Base-by-base conservation (phyloP, 1,140 invertebrate genomes). In the Drosophila lacteicornis region DNA sequence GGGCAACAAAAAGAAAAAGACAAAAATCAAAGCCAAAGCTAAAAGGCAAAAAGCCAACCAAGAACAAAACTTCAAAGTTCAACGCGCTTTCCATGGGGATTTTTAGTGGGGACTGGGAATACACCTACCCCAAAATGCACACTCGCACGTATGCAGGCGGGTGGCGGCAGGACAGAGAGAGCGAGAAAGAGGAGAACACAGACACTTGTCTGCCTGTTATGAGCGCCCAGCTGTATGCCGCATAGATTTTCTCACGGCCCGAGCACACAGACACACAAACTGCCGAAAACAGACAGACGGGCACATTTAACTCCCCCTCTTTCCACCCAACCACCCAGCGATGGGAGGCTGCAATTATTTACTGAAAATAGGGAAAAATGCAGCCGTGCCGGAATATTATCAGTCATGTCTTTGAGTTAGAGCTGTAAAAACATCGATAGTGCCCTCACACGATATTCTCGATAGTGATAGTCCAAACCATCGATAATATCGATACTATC, bases 151-250 rank as follows among this genome's bases (percentile, higher is more conserved):
- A 51, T 33, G 38, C 36, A 50, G 45, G 30, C 4, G 45, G 51
- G 55, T 40, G 55, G 19, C 13, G 17, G 25, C 7, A 4, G 30
- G 9, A 45, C 40, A 19, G 19, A 46, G 6, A 4, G 17, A 43
- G 4, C 19, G 17, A 33, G 49, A 40, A 11, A 36, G 42, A 30
- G 56, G 57, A 25, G 51, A 36, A 40, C 19, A 43, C 56, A 60
- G 77, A 55, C 75, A 79, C 77, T 74, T 73, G 62, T 78, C 65
- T 63, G 60, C 19, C 36, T 40, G 53, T 46, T 76, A 88, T 88
- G 84, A 67, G 85, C 84, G 85, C 84, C 84, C 84, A 88, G 81
- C 85, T 90, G 85, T 85, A 90, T 88, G 81, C 85, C 85, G 81
- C 84, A 88, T 87, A 87, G 84, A 87, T 87, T 88, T 84, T 87